A percentile compares a stretch with the other conserved stretches of the same genome.
These are phyloP conservation scores for Lonchura striata DNA, from an alignment of 2,113 vertebrate species.

Conservation along the genomic window DNA sequence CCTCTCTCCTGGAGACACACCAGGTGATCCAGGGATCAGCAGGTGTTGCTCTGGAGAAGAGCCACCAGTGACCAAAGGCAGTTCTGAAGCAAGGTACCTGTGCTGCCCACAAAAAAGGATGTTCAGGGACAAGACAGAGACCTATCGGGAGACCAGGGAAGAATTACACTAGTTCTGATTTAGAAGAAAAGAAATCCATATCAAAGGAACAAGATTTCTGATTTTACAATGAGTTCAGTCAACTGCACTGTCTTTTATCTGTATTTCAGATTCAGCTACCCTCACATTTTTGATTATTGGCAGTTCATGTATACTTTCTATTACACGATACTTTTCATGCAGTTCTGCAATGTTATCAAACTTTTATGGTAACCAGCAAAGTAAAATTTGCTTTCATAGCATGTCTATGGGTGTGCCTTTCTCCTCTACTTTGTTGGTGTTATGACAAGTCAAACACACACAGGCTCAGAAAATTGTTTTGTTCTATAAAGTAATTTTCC, in stretches of 20 bases:
- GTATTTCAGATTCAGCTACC: neutral
- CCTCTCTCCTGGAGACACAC: neutral
- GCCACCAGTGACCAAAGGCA: neutral
- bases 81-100: neutral
- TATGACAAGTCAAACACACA: neutral
- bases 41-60: neutral
- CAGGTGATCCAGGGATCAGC: neutral
- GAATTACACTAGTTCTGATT: neutral
- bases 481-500: neutral
- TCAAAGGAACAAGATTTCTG: neutral
- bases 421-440: neutral
- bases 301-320: neutral
- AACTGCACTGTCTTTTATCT: neutral
- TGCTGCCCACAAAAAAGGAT: neutral
- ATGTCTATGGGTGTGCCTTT: neutral
- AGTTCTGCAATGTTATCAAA: neutral
- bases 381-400: neutral
- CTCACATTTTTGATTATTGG: neutral
- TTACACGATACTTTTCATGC: neutral
- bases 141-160: neutral
- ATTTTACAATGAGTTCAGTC: neutral
- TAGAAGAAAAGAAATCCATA: neutral
- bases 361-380: neutral
- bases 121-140: neutral
- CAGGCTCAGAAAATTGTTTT: neutral